phyloP scores from a whole-genome alignment of 2,888 invertebrate species.

The Dryocosmus kuriphilus region DNA sequence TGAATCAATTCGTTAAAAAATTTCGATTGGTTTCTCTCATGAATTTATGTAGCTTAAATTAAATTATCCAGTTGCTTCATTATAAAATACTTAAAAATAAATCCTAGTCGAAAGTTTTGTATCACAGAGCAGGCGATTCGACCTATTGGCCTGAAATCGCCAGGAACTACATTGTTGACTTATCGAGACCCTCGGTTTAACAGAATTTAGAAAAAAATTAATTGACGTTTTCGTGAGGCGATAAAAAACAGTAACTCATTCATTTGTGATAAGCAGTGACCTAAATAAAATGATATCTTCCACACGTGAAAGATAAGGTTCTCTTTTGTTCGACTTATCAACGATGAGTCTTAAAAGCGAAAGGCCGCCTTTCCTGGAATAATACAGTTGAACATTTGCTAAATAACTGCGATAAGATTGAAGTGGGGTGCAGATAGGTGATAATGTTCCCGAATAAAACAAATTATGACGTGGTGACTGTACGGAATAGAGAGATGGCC shows the following conservation, averaged over 20 bases:
- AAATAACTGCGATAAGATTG: background rate
- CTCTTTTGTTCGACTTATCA: background rate
- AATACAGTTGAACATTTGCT: constrained; percentile 1
- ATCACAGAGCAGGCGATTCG: too few relatives aligned
- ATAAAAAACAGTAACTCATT: constrained; percentile 22
- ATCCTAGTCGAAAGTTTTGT: too few relatives aligned
- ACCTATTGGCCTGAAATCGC: too few relatives aligned
- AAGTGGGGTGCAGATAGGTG: background rate
- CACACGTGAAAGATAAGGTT: background rate
- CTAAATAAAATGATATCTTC: constrained; percentile 25
- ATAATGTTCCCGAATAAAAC: background rate
- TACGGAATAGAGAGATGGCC: background rate
- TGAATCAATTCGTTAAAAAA: background rate
- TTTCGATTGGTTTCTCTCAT: background rate
- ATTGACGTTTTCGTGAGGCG: background rate
- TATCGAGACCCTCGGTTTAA: too few relatives aligned
- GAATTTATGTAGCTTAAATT: background rate
- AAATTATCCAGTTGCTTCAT: background rate
- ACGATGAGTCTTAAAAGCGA: constrained; percentile 11
- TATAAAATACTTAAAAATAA: too few relatives aligned
- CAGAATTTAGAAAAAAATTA: background rate
- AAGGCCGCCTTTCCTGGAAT: background rate
- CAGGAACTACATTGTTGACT: too few relatives aligned
- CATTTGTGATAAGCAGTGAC: constrained; percentile 29
- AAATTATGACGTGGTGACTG: background rate